Percentiles rank a stretch among this genome's conserved stretches.
Conservation (phyloP, 2,888 invertebrate species). For the Psylliodes chrysocephalus region DNA sequence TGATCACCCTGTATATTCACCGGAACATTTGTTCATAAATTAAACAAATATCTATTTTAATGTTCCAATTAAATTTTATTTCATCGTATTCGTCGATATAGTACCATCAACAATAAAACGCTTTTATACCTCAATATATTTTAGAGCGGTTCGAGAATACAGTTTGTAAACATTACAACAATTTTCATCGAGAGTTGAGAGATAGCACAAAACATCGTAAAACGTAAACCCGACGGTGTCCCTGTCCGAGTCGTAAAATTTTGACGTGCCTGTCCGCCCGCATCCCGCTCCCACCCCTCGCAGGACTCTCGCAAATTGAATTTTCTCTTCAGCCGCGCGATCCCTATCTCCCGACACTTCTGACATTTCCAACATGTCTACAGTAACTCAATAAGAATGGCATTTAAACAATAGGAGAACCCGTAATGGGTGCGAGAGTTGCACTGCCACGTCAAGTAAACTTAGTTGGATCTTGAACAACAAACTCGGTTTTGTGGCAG, state of each 20-base stretch:
- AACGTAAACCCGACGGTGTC: neutral
- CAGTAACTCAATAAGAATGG: conserved; percentile 56
- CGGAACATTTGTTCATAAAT: too few relatives aligned
- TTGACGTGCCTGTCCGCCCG: conserved; percentile 12
- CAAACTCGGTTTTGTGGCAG: conserved; percentile 57
- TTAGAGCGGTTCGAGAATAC: too few relatives aligned
- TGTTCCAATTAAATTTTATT: too few relatives aligned
- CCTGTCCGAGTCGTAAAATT: conserved; percentile 7
- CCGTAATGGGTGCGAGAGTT: conserved; percentile 55
- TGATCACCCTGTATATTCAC: too few relatives aligned
- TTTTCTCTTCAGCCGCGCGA: conserved; percentile 24
- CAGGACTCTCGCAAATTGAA: conserved; percentile 18
- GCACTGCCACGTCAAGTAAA: conserved; percentile 56
- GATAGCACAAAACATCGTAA: conserved; percentile 6
- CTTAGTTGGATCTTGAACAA: conserved; percentile 55
- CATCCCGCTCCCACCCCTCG: neutral
- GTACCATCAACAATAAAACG: too few relatives aligned
- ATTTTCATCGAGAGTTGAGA: neutral
- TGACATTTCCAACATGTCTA: conserved; percentile 32
- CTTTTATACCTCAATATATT: too few relatives aligned
- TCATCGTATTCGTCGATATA: too few relatives aligned
- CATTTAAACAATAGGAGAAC: conserved; percentile 58
- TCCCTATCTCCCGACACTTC: conserved; percentile 27
- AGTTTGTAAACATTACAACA: neutral
- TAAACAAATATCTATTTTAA: too few relatives aligned